A percentile compares a stretch with the other conserved stretches of the same genome.
phyloP scores from a whole-genome alignment of 2,888 invertebrate species.

The Leptopilina drosophilae region DNA sequence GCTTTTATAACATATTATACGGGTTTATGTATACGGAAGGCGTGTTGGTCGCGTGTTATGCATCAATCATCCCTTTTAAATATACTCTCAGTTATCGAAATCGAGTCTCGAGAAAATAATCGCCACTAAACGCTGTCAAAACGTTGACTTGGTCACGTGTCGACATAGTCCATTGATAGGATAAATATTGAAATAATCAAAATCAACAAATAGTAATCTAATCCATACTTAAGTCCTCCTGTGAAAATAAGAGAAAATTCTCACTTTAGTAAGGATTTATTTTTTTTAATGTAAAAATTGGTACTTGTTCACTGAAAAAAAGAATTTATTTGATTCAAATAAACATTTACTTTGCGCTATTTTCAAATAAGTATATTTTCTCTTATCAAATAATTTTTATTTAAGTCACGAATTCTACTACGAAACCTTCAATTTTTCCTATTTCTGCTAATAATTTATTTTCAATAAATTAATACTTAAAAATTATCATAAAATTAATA shows the following conservation, averaged over 20 bases:
- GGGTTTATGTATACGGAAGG: conserved; percentile 48
- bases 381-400: no score
- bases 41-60: conserved; percentile 74
- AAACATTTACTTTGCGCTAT: no score
- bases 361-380: no score
- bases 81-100: conserved; percentile 49
- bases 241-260: neutral
- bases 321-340: no score
- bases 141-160: conserved; percentile 54
- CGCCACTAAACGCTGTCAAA: conserved; percentile 43
- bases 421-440: no score
- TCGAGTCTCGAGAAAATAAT: conserved; percentile 46
- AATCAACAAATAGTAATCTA: conserved; percentile 48
- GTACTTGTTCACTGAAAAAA: no score
- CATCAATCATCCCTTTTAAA: conserved; percentile 75
- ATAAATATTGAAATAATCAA: conserved; percentile 61
- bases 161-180: conserved; percentile 37
- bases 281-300: no score
- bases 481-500: no score
- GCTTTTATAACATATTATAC: conserved; percentile 25
- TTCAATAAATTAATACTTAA: no score
- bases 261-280: no score
- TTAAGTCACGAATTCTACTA: no score
- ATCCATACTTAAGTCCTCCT: neutral
- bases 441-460: no score